Evolutionary conservation across 2,888 invertebrate genomes (phyloP), one percentile per base, ranked within the genome.

Genomic region (Empis stercorea): DNA sequence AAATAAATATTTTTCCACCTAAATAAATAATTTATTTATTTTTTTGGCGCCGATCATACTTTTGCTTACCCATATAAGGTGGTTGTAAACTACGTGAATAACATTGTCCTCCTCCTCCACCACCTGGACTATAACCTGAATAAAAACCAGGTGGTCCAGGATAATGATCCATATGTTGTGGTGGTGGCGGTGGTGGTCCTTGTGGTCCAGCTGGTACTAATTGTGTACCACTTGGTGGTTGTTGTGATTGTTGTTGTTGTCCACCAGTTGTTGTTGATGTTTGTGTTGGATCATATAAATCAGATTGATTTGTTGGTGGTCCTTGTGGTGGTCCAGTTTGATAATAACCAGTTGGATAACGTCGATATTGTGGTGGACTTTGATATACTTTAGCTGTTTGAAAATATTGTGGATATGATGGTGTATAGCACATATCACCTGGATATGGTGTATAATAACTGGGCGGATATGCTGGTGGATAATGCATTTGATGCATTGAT

Each of bases 101-200:
- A 61, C 77, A 78, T 53, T 74, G 73, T 20, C 40, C 40, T 9
- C 40, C 40, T 2, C 40, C 40, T n/a, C 40, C 40, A 27, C 23
- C 20, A 40, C 65, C 68, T 16, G 71, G 69, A 57, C 64, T 61
- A 55, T 75, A 76, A 27, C 73, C 70, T 38, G 74, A 72, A 68
- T 78, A 78, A 59, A 77, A 78, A 47, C 62, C 62, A 23, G 74
- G 73, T 53, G 75, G 70, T 50, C 78, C 72, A 13, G 77, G 74
- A 59, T 76, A 74, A 53, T 71, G 70, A 45, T 71, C 71, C 49
- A 71, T 61, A 51, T 71, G 70, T 47, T 73, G 74, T 48, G 66
- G 66, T 43, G 62, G 64, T 43, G 66, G 74, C 48, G 66, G 66
- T 43, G 62, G 64, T 43, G 66, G 68, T 40, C 61, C 64, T 49